These are phyloP conservation scores for Plusia festucae DNA, from an alignment of 2,888 invertebrate species.

Conservation along the genomic window DNA sequence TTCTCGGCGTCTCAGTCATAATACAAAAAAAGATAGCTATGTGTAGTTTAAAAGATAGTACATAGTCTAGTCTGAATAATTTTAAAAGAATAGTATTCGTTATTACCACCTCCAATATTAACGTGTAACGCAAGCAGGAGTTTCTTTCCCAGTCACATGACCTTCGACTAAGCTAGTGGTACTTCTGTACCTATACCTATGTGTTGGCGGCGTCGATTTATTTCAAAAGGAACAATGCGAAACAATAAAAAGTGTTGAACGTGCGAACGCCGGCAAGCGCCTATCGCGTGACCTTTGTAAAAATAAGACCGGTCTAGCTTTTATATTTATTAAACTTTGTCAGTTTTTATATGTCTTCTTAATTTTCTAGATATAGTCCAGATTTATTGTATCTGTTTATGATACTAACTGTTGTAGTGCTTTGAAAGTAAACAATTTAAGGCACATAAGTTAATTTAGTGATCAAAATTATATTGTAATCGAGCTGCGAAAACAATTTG, in stretches of 20 bases:
- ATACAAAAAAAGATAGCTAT: too few relatives aligned
- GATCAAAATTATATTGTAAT: too few relatives aligned
- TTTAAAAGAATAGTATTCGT: too few relatives aligned
- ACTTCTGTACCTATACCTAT: conserved; percentile 30
- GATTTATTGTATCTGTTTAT: not conserved
- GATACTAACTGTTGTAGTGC: not conserved
- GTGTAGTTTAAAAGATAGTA: too few relatives aligned
- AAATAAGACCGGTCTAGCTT: conserved; percentile 44
- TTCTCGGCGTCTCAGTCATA: too few relatives aligned
- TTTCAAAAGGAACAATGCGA: conserved; percentile 63
- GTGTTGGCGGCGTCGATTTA: conserved; percentile 55
- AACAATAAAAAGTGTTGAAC: conserved; percentile 63
- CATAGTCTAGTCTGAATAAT: too few relatives aligned
- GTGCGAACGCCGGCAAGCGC: conserved; percentile 48
- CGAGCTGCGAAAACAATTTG: too few relatives aligned
- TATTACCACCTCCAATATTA: too few relatives aligned
- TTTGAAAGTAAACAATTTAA: not conserved
- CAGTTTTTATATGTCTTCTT: conserved; percentile 29
- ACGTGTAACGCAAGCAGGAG: too few relatives aligned
- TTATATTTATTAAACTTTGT: conserved; percentile 49
- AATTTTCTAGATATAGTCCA: not conserved
- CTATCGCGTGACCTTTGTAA: conserved; percentile 62
- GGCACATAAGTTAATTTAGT: too few relatives aligned
- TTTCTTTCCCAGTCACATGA: not conserved
- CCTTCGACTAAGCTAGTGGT: conserved; percentile 15